Evolutionary conservation across 2,797 vertebrate species (phyloP), one percentile per base, ranked within the genome.

Genomic region (Iguana delicatissima): DNA sequence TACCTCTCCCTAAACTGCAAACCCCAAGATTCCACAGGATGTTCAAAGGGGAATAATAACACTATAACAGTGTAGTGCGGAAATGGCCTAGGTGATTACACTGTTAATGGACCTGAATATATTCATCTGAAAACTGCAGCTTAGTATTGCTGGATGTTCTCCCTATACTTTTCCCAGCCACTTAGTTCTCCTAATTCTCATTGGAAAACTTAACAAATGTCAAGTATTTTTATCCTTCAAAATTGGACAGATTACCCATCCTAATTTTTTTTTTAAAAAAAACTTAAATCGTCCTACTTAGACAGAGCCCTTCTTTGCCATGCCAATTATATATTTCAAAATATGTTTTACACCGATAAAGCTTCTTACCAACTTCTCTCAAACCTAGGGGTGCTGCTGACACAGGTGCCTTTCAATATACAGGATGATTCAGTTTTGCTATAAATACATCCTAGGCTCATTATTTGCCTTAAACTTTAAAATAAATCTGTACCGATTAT

Each of bases 321-420:
- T 29, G 86, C 88, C 93, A 85, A 82, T 95, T 95, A 95, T 94
- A 89, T 92, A 87, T 86, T 90, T 92, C 92, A 89, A 92, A 95
- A 89, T 95, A 93, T 95, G 95, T 89, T 96, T 95, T 95, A 93
- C 93, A 92, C 93, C 95, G 95, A 96, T 96, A 96, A 96, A 95
- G 91, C 80, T 92, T 90, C 93, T 94, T 92, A 94, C 80, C 85
- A 59, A 9, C 0, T 90, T 93, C 84, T 84, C 92, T 89, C 90
- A 92, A 89, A 91, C 91, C 87, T 91, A 95, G 91, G 81, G 90
- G 79, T 0, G 0, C 81, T 84, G 59, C 93, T 95, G 94, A 84
- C 86, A 22, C 90, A 94, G 93, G 62, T 91, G 87, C 89, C 93
- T 86, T 90, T 85, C 92, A 94, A 95, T 95, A 94, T 1, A 85